Evolutionary conservation across 2,888 invertebrate species (phyloP).

Genomic region (Rhagonycha lutea): DNA sequence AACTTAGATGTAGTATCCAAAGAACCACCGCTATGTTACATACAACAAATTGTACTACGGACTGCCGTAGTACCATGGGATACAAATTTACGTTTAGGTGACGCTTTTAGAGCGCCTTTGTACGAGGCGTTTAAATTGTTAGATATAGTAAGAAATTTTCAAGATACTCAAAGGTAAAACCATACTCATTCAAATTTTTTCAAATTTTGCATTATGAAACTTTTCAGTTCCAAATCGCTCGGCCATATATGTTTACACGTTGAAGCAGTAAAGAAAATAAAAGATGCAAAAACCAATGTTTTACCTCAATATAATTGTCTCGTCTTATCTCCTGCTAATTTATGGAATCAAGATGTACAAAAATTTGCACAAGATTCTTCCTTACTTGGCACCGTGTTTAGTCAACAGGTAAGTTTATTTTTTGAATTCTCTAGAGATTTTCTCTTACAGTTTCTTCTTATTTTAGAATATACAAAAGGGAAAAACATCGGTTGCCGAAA

Average conservation of each 20-base stretch:
- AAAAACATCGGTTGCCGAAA: conserved; percentile 83
- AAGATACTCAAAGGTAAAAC: conserved; percentile 64
- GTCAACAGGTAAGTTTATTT: conserved; percentile 70
- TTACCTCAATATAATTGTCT: conserved; percentile 93
- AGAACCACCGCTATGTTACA: conserved; percentile 66
- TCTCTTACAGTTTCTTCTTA: not conserved
- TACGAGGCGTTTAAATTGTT: conserved; percentile 87
- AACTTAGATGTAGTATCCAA: conserved; percentile 46
- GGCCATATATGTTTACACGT: conserved; percentile 85
- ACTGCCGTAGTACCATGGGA: conserved; percentile 87
- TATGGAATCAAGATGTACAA: conserved; percentile 87
- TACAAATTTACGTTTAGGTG: conserved; percentile 77
- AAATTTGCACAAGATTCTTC: conserved; percentile 79
- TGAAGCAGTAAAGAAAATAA: conserved; percentile 72
- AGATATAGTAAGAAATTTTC: conserved; percentile 84
- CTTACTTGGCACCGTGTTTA: conserved; percentile 80
- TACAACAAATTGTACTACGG: conserved; percentile 74
- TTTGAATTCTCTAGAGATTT: not conserved
- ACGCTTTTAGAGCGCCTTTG: conserved; percentile 90
- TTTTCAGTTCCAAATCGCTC: conserved; percentile 70
- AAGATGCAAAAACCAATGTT: conserved; percentile 59
- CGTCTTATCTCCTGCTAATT: conserved; percentile 88
- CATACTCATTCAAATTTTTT: not conserved
- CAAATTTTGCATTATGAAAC: conserved; percentile 5
- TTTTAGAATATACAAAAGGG: conserved; percentile 78